Conservation (phyloP, 2,888 invertebrate species). For the Pantelozetes paolii region DNA sequence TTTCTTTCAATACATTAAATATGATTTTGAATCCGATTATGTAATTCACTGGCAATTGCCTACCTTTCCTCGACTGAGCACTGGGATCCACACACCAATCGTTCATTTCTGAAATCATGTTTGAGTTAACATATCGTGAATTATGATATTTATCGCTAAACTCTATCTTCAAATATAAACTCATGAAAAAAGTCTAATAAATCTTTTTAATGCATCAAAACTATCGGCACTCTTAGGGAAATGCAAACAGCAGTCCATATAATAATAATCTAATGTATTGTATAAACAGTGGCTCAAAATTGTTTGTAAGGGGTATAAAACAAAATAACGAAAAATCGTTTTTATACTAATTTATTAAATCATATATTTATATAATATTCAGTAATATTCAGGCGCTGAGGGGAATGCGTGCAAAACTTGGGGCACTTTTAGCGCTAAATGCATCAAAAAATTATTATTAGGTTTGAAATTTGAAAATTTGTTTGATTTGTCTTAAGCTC, state of each 20-base stretch:
- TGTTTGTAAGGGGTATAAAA: too few species aligned
- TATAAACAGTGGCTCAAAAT: not conserved
- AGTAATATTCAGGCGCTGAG: conserved; percentile 9
- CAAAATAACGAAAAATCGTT: not conserved
- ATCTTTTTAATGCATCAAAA: conserved; percentile 30
- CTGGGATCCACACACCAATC: too few species aligned
- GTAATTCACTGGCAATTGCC: not conserved
- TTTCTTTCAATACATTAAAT: not conserved
- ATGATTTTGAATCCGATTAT: conserved; percentile 27
- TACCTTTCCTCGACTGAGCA: not conserved
- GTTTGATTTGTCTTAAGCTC: not conserved
- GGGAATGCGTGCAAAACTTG: conserved; percentile 24
- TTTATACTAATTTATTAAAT: not conserved
- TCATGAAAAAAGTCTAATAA: conserved; percentile 31
- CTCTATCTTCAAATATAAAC: not conserved
- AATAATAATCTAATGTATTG: not conserved
- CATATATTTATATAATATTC: not conserved
- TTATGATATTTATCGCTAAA: conserved; percentile 32
- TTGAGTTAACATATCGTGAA: conserved; percentile 33
- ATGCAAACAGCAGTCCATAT: conserved; percentile 7
- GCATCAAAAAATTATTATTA: conserved; percentile 31
- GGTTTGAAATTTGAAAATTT: not conserved
- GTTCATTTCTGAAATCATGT: conserved; percentile 29
- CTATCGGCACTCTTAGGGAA: conserved; percentile 30
- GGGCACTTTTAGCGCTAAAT: conserved; percentile 26